Base-by-base conservation (phyloP, 2,797 vertebrate species). In the Parambassis ranga region DNA sequence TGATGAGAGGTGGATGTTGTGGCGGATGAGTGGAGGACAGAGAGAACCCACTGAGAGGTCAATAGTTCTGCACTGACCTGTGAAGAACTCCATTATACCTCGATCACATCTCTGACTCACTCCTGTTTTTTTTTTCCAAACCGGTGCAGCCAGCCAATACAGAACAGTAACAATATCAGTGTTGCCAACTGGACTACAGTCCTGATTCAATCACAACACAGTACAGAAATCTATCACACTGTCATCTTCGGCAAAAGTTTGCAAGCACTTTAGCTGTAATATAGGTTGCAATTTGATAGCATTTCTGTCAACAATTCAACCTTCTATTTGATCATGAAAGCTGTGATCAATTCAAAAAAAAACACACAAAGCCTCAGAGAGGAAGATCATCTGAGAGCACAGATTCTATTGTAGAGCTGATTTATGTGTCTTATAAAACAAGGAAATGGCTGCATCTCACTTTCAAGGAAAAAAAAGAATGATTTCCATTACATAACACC, bases 81-180 rank as follows among this genome's bases (percentile, higher is more conserved):
- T 87, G 75, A 87, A 87, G 77, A 91, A 90, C 79, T 89, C 89
- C 82, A 89, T 91, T 90, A 87, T 77, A 72, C 85, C 83, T 86
- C 79, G 32, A 88, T 88, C 89, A 86, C 81, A 81, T 85, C 81
- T 83, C 79, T 69, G 73, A 60, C 79, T 71, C 57, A 3, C 70
- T 80, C 63, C 16, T 8, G 53, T 58, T 72, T 65, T 8, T 53
- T 58, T 72, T 65, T 44, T n/a, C 47, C 61, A 30, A 57, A 77
- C 56, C 39, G 58, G 39, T 62, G 65, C 78, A 74, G 67, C 44
- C 62, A 63, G 62, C 72, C 72, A 71, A 76, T 66, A 43, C 64
- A 2, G 67, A 73, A 60, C 69, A 42, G 64, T 52, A 76, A 79
- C 84, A 78, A 81, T 79, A 82, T 83, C 81, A 70, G 44, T 74